These are phyloP conservation scores for Onthophagus taurus DNA, from an alignment of 1,140 invertebrate genomes.

Conservation along the genomic window DNA sequence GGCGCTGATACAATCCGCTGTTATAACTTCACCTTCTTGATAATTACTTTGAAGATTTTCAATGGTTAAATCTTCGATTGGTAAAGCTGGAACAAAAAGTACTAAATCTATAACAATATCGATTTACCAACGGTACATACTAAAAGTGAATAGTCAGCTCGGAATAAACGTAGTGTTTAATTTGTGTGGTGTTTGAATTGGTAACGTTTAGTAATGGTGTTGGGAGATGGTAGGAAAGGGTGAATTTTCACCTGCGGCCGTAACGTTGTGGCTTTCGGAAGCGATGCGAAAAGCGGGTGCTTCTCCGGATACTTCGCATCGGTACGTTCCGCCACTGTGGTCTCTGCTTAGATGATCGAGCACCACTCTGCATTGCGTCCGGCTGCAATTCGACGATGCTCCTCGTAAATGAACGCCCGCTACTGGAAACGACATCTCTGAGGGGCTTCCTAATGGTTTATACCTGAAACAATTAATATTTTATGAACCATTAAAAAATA, in stretches of 20 bases:
- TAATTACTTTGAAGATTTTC: conserved; percentile 43
- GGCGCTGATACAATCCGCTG: conserved; percentile 49
- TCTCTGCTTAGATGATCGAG: conserved; percentile 19
- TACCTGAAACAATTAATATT: conserved; percentile 16
- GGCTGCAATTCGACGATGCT: conserved; percentile 17
- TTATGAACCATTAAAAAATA: no score
- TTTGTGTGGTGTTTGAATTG: no score
- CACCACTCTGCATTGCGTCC: conserved; percentile 19
- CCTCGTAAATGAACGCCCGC: conserved; percentile 23
- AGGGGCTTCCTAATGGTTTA: conserved; percentile 18
- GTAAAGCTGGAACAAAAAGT: conserved; percentile 48
- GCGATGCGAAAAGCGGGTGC: conserved; percentile 52
- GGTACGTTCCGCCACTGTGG: conserved; percentile 41
- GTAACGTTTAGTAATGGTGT: no score
- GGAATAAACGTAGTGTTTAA: no score
- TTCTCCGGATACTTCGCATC: conserved; percentile 55
- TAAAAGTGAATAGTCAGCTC: no score
- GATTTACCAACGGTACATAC: no score
- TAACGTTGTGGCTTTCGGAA: conserved; percentile 48
- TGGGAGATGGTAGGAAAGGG: no score
- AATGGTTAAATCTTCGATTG: conserved; percentile 46
- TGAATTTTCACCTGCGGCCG: conserved; percentile 46
- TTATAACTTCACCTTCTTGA: conserved; percentile 46
- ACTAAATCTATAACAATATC: no score
- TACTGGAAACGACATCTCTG: conserved; percentile 22